These are phyloP conservation scores for Elephas maximus DNA, from an alignment of 2,113 vertebrate species.

Conservation along the genomic window DNA sequence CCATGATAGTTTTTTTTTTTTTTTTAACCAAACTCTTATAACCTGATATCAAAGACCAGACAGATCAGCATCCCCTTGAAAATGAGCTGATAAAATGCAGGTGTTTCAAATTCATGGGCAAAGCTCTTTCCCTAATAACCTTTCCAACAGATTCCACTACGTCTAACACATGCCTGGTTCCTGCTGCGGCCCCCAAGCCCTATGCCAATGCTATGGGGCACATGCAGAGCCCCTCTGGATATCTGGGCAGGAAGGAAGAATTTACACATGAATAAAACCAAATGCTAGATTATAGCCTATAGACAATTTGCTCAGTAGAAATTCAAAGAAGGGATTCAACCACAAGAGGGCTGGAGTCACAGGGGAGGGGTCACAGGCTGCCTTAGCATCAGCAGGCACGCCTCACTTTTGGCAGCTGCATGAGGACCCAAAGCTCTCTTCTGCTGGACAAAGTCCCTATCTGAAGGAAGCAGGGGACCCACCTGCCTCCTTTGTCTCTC, in stretches of 20 bases:
- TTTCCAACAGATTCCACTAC: not conserved
- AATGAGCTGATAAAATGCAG: not conserved
- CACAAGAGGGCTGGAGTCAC: not conserved
- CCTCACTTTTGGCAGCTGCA: not conserved
- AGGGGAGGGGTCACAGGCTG: not conserved
- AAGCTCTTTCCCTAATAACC: not conserved
- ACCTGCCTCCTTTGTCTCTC: not conserved
- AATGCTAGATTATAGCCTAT: not conserved
- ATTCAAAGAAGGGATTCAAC: not conserved
- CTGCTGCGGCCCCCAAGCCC: not conserved
- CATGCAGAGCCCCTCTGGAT: not conserved
- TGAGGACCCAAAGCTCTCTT: not conserved
- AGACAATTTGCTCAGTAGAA: not conserved
- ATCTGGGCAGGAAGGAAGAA: not conserved
- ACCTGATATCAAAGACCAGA: conserved; percentile 31
- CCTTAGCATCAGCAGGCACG: not conserved
- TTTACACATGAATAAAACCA: not conserved
- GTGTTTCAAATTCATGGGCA: not conserved
- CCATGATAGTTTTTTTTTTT: not conserved
- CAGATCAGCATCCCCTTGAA: conserved; percentile 9
- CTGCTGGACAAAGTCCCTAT: not conserved
- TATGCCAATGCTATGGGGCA: not conserved
- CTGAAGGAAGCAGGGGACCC: not conserved
- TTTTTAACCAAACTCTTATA: not conserved
- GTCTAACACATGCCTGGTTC: not conserved